Evolutionary conservation across 2,797 vertebrate species (phyloP).

Genomic region (Syngnathus acus): DNA sequence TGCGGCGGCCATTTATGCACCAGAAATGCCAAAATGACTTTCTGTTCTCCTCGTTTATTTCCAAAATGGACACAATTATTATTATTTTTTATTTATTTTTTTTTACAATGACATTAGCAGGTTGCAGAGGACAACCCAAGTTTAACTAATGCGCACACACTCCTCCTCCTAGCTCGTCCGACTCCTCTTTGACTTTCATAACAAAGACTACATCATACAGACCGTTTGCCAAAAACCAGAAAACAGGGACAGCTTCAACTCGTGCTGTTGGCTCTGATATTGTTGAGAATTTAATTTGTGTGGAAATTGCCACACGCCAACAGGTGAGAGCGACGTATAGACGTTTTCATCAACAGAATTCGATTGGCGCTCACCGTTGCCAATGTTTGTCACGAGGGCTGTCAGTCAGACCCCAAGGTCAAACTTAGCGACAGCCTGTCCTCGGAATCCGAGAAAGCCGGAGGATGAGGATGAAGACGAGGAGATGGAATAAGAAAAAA

Average conservation of each 20-base stretch:
- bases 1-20: neutral
- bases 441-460: conserved; percentile 36
- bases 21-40: neutral
- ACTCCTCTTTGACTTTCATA: neutral
- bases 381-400: conserved; percentile 11
- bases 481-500: conserved; percentile 55
- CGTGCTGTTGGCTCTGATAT: neutral
- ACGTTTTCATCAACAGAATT: neutral
- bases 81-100: neutral
- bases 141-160: neutral
- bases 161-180: neutral
- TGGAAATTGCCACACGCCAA: neutral
- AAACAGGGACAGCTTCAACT: neutral
- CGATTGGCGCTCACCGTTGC: too few species aligned
- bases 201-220: neutral
- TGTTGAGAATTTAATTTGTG: neutral
- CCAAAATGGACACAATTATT: neutral
- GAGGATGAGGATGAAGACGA: conserved; percentile 47
- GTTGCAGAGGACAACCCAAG: neutral
- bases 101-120: neutral
- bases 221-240: neutral
- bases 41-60: neutral
- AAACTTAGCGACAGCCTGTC: conserved; percentile 43
- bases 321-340: neutral
- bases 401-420: conserved; percentile 54